phyloP scores from a whole-genome alignment of 2,797 vertebrate species.

The Babyrousa celebensis region DNA sequence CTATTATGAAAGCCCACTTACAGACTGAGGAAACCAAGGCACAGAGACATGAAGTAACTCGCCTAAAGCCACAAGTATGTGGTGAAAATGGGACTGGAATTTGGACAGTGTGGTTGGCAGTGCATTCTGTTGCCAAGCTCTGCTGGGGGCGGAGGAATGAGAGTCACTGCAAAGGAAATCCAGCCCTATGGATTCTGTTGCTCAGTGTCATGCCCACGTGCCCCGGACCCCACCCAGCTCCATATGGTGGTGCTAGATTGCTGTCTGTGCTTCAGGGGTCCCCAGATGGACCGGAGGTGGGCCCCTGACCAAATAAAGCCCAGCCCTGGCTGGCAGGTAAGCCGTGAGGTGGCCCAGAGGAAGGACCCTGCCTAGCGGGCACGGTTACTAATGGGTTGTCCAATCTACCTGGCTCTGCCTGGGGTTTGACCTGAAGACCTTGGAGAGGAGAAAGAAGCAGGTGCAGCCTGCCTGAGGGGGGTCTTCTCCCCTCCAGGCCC shows the following conservation, averaged over 20 bases:
- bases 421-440: not conserved
- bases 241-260: rapidly evolving
- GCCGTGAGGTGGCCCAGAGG: not conserved
- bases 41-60: not conserved
- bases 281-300: not conserved
- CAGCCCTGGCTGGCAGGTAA: not conserved
- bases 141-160: not conserved
- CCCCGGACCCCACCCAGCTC: not conserved
- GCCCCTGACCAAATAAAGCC: not conserved
- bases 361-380: not conserved
- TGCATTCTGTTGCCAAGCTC: rapidly evolving
- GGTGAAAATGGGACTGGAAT: not conserved
- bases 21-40: not conserved
- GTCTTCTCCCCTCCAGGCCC: not conserved
- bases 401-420: not conserved
- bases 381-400: not conserved
- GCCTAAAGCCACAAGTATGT: not conserved
- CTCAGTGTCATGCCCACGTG: rapidly evolving
- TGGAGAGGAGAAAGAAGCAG: not conserved
- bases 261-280: not conserved
- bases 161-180: not conserved
- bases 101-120: not conserved
- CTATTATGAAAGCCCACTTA: not conserved
- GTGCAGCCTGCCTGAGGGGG: no score
- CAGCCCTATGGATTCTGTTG: not conserved